A percentile compares a stretch with the other conserved stretches of the same genome.
phyloP scores from a whole-genome alignment of 2,888 invertebrate genomes.

The Latheticus oryzae region DNA sequence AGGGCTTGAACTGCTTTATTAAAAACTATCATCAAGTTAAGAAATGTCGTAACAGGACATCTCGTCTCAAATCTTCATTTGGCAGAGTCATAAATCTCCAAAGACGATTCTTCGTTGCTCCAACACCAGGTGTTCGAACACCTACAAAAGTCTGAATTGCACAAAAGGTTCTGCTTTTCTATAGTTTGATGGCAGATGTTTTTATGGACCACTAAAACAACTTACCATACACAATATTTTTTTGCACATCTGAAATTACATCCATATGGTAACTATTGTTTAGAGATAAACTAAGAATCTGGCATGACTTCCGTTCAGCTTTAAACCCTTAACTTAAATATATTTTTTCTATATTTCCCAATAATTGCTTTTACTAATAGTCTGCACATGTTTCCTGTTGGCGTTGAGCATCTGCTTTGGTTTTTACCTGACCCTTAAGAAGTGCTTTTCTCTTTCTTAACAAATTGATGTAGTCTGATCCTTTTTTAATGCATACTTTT shows the following conservation, averaged over 20 bases:
- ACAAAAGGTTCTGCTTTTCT: slow-evolving; percentile 48
- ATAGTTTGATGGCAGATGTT: slow-evolving; percentile 49
- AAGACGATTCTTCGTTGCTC: slow-evolving; percentile 27
- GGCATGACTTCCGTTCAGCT: slow-evolving; percentile 23
- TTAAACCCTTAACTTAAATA: slow-evolving; percentile 35
- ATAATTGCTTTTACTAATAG: slow-evolving; percentile 32
- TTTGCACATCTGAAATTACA: slow-evolving; percentile 47
- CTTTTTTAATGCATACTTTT: slow-evolving; percentile 31
- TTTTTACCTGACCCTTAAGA: slow-evolving; percentile 37
- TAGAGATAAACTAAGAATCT: slow-evolving; percentile 22
- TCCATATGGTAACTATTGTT: slow-evolving; percentile 14
- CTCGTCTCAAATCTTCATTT: slow-evolving; percentile 19
- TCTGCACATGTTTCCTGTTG: slow-evolving; percentile 41
- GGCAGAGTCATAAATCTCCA: slow-evolving; percentile 30
- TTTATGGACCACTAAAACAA: slow-evolving; percentile 30
- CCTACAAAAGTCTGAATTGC: slow-evolving; percentile 51
- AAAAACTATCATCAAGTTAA: slow-evolving; percentile 22
- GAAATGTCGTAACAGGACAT: slow-evolving; percentile 29
- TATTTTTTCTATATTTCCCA: slow-evolving; percentile 18
- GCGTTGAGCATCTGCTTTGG: slow-evolving; percentile 35
- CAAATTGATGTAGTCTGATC: slow-evolving; percentile 23
- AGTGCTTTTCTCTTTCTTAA: slow-evolving; percentile 19
- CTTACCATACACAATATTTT: slow-evolving; percentile 21
- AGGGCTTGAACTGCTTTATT: slow-evolving; percentile 36
- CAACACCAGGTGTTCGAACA: slow-evolving; percentile 53